These are phyloP conservation scores for Scrobipalpa atriplicella DNA, from an alignment of 2,888 invertebrate species.

Conservation along the genomic window DNA sequence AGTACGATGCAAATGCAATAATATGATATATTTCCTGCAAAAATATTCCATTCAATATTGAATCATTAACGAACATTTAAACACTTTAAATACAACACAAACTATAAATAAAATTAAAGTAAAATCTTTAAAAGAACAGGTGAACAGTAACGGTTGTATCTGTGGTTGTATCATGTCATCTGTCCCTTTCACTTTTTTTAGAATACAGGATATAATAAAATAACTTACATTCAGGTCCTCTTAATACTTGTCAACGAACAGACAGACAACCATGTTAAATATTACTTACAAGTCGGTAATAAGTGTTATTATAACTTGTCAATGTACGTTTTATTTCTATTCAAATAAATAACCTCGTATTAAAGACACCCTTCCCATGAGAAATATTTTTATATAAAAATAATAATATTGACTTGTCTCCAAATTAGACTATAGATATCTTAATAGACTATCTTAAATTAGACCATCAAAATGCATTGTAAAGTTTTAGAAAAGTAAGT, in stretches of 20 bases:
- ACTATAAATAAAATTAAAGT: too few species aligned
- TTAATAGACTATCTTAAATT: too few species aligned
- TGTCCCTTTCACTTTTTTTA: neutral
- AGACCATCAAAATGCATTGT: too few species aligned
- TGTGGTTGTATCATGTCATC: neutral
- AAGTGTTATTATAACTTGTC: neutral
- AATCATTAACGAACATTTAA: neutral
- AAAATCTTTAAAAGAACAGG: neutral
- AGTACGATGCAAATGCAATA: too few species aligned
- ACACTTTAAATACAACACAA: neutral
- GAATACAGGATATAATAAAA: neutral
- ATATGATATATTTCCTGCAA: too few species aligned
- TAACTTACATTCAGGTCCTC: neutral
- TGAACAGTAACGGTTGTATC: neutral
- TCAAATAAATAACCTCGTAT: neutral
- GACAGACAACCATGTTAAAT: constrained; percentile 4
- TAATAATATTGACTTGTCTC: neutral
- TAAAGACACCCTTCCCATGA: neutral
- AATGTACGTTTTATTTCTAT: neutral
- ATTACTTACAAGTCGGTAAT: constrained; percentile 4
- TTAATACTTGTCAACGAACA: neutral
- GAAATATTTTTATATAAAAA: neutral
- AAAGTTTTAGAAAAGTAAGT: too few species aligned
- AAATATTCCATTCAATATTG: neutral
- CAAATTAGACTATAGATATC: too few species aligned